Evolutionary conservation across 1,140 invertebrate genomes (phyloP), one percentile per base, ranked within the genome.

Genomic region (Oryctes rhinoceros): DNA sequence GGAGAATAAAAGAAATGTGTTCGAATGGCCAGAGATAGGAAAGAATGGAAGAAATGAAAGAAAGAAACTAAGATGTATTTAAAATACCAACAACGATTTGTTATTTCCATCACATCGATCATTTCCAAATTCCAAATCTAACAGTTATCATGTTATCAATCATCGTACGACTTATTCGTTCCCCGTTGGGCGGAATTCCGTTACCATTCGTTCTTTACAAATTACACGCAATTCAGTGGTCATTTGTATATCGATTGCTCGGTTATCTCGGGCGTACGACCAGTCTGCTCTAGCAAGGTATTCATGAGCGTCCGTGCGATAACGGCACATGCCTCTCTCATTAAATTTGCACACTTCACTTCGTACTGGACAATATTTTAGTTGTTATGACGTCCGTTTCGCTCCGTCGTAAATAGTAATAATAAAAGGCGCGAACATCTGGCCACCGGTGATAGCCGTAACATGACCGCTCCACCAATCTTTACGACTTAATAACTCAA

Each of bases 401-500:
- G 65, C 65, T 37, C 24, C 65, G 65, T 2, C 20, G 24, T 30
- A 35, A 71, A 71, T 71, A 71, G 65, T 71, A 35, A 71, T 71
- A 24, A 37, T 30, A 35, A 35, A 62, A 24, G 65, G 65, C 24
- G 13, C 24, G 37, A 71, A 71, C 65, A 71, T 35, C 65, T 71
- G 65, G 24, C 24, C 7, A 37, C 65, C 65, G 65, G 24, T 24
- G 65, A 71, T 71, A 71, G 65, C 65, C 20, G 65, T 71, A 71
- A 71, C 65, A 13, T 13, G 35, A 30, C 65, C 65, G 65, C n/a
- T 37, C 24, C 65, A 10, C 20, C 20, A 71, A 35, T 71, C 65
- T 71, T 71, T 24, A 71, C 65, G 65, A 10, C 20, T 37, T 71
- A 71, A 71, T 71, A 71, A 71, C 24, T 71, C 65, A 35, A 37